Base-by-base conservation (phyloP, 2,113 vertebrate genomes). In the Rhineura floridana region DNA sequence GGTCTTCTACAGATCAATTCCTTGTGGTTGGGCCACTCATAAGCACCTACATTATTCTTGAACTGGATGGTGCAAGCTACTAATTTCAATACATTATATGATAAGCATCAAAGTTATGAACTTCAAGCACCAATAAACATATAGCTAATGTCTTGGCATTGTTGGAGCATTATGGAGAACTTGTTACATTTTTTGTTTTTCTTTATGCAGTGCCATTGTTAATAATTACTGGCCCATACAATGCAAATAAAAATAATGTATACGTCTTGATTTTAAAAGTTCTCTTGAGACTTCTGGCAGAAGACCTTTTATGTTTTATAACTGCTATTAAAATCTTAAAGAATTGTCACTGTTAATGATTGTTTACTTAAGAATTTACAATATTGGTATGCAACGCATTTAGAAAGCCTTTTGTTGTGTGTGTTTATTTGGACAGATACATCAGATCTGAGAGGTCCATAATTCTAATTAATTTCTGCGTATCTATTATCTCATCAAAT, bases 391-490 rank as follows among this genome's bases (percentile, higher is more conserved):
- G 39, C 46, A 76, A 42, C 42, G 70, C 76, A 86, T 89, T 73
- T 83, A 44, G n/a, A 91, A 94, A 91, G 77, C 36, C 81, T 52
- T 86, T 63, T 52, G 6, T 10, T 83, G 1, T 94, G 39, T 92
- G 90, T 96, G 5, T 95, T 87, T 96, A 59, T 96, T 91, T 94
- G 55, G 89, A 93, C 93, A 99, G 99, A 96, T 99, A 98, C 91
- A 99, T 99, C 92, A 98, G 98, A 91, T 99, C 99, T 88, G 99
- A 99, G 93, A 96, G 99, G 89, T 99, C 98, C 84, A 99, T 99
- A 95, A 99, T 99, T 95, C 95, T 99, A 90, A 99, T 99, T 95
- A 99, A 99, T 97, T 99, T 99, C 97, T 99, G 99, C 97, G 95
- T 99, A 78, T 99, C 99, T 44, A 99, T 99, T 95, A 98, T 99